These are phyloP conservation scores for Eulithis testata DNA, from an alignment of 2,888 invertebrate species.

Conservation along the genomic window DNA sequence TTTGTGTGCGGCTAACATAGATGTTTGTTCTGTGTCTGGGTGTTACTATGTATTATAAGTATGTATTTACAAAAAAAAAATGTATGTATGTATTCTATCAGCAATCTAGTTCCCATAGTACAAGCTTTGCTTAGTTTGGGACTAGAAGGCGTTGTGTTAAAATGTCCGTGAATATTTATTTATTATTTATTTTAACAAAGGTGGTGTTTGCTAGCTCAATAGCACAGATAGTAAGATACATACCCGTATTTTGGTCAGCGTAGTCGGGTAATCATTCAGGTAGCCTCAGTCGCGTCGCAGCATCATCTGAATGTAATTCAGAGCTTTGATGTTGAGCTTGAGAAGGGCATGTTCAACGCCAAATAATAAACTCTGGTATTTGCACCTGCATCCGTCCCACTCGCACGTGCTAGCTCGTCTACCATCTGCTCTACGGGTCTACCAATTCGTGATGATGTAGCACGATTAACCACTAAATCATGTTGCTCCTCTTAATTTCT, in stretches of 20 bases:
- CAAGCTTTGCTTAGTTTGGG: too few relatives aligned
- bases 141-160: too few relatives aligned
- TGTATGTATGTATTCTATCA: too few relatives aligned
- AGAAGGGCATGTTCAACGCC: conserved; percentile 64
- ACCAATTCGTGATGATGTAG: conserved; percentile 30
- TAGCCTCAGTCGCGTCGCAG: conserved; percentile 38
- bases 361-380: conserved; percentile 59
- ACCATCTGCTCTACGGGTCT: conserved; percentile 47
- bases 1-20: too few relatives aligned
- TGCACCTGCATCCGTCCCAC: conserved; percentile 80
- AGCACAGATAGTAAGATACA: background rate
- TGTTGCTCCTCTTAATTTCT: background rate
- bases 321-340: conserved; percentile 47
- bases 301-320: conserved; percentile 39
- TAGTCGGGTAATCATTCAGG: background rate
- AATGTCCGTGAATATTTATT: too few relatives aligned
- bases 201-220: background rate
- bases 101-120: too few relatives aligned
- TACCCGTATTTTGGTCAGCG: too few relatives aligned
- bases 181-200: too few relatives aligned
- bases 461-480: conserved; percentile 1
- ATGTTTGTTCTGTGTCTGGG: too few relatives aligned
- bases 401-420: conserved; percentile 68
- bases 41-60: too few relatives aligned
- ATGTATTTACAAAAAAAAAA: too few relatives aligned